A percentile compares a stretch with the other conserved stretches of the same genome.
These are phyloP conservation scores for Pipa parva DNA, from an alignment of 2,113 vertebrate species.

Conservation along the genomic window DNA sequence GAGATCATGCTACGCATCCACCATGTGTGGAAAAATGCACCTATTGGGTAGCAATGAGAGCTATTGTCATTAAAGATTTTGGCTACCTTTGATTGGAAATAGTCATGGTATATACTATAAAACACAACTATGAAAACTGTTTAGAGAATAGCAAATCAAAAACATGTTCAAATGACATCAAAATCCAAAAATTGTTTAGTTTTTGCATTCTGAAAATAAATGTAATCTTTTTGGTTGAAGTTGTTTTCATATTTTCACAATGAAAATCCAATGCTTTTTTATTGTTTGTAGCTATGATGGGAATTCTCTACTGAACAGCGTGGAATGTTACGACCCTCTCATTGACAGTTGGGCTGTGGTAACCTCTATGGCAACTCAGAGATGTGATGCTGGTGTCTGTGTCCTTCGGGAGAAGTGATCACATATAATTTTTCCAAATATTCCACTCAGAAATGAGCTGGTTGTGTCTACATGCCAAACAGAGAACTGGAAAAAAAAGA, in stretches of 20 bases:
- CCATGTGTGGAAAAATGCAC: too few relatives aligned
- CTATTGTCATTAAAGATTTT: too few relatives aligned
- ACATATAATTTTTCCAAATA: not conserved
- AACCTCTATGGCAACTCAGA: slow-evolving; percentile 95
- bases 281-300: slow-evolving; percentile 86
- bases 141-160: too few relatives aligned
- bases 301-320: slow-evolving; percentile 94
- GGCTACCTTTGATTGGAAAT: too few relatives aligned
- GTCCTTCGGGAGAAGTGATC: slow-evolving; percentile 93
- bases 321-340: slow-evolving; percentile 95
- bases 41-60: too few relatives aligned
- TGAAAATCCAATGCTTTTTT: too few relatives aligned
- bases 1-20: too few relatives aligned
- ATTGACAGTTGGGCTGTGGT: slow-evolving; percentile 98
- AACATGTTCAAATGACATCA: not conserved
- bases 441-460: not conserved
- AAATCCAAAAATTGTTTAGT: not conserved
- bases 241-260: not conserved
- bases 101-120: too few relatives aligned
- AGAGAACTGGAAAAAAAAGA: slow-evolving; percentile 1
- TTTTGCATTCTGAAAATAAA: too few relatives aligned
- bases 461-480: not conserved
- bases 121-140: too few relatives aligned
- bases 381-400: slow-evolving; percentile 94
- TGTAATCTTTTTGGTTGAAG: too few relatives aligned